Base-by-base conservation (phyloP, 2,113 vertebrate species). In the Menidia beryllina region DNA sequence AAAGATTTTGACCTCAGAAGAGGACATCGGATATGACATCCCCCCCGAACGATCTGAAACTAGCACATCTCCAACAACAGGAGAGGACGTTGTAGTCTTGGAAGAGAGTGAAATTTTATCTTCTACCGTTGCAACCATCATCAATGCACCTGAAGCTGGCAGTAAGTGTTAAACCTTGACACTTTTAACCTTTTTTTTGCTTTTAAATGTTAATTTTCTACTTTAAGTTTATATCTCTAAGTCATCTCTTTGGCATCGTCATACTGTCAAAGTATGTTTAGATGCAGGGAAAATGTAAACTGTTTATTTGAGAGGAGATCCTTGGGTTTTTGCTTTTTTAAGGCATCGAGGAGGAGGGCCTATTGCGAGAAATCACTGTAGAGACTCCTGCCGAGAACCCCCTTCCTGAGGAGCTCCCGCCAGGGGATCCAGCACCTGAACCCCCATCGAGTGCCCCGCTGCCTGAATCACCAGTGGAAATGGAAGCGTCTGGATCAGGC, bases 271-370 rank as follows among this genome's bases (percentile, higher is more conserved):
- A 24, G 59, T 3, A 55, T 54, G 62, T 38, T 50, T 55, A 23
- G 30, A 34, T 34, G 7, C 10, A 8, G 30, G 30, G 56, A 51
- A 43, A 8, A 43, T 1, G 17, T 38, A 47, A 24, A 26, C 24
- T 23, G 11, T 64, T 71, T 68, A 12, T 60, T 13, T 25, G 15
- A 43, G 50, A 5, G 5, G 60, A 53, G 27, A 1, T 84, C 24
- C 53, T 62, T 19, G 69, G 19, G 5, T 71, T 30, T 75, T 62
- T 82, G n/a, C 77, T 69, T 72, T n/a, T 82, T 83, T 24, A 25
- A 93, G 91, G 81, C 62, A 72, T 88, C 53, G 75, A 76, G 26
- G 86, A 90, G 39, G 90, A 91, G 54, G 84, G 74, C 71, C 73
- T 91, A 66, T 13, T 90, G 38, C 62, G 80, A 27, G 70, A 81